These are phyloP conservation scores for Drosophila pullipes DNA, from an alignment of 2,888 invertebrate genomes.

Conservation along the genomic window DNA sequence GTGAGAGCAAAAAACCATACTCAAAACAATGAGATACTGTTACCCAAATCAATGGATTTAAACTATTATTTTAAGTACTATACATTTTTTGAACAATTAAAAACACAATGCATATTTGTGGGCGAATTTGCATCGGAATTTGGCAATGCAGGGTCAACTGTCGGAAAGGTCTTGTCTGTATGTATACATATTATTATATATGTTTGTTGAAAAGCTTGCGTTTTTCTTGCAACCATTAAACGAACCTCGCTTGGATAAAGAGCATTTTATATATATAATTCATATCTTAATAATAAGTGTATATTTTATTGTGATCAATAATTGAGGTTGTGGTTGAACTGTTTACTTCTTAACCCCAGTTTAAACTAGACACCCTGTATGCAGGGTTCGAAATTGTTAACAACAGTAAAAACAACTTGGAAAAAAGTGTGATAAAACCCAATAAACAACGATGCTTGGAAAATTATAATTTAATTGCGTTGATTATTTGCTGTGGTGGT, in stretches of 20 bases:
- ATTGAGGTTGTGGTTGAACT: not conserved
- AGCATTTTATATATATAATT: not conserved
- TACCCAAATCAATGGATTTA: not conserved
- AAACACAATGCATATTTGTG: slow-evolving; percentile 1
- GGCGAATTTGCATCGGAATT: slow-evolving; percentile 1
- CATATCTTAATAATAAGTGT: not conserved
- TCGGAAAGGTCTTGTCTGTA: not conserved
- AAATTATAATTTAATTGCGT: slow-evolving; percentile 64
- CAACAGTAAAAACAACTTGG: slow-evolving; percentile 22
- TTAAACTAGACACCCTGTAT: slow-evolving; percentile 28
- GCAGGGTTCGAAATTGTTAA: not conserved
- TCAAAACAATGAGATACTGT: not conserved
- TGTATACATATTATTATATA: not conserved
- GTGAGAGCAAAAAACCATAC: not conserved
- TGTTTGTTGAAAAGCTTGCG: not conserved
- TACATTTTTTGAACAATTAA: slow-evolving; percentile 4
- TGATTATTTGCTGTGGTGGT: slow-evolving; percentile 27
- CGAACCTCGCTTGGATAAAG: not conserved
- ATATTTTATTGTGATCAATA: not conserved
- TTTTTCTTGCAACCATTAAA: not conserved
- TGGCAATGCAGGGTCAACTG: not conserved
- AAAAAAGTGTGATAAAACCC: slow-evolving; percentile 8
- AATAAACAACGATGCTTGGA: slow-evolving; percentile 32
- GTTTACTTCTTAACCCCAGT: not conserved
- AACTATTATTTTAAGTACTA: not conserved